These are phyloP conservation scores for Nemopilema nomurai DNA, from an alignment of 30 jellyfish, hydroid and myxozoan species.

Conservation along the genomic window DNA sequence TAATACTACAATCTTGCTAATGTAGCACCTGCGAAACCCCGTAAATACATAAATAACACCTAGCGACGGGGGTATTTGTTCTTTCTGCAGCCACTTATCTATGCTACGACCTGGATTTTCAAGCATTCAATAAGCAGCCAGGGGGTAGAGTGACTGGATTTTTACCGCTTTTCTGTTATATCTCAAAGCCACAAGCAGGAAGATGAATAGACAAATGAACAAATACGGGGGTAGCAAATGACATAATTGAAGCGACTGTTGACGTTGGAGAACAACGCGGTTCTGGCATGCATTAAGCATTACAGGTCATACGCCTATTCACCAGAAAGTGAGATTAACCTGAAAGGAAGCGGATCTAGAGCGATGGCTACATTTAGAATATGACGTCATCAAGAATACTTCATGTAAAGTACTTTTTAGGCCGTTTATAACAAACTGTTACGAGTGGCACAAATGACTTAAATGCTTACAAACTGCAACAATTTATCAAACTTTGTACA, in stretches of 20 bases:
- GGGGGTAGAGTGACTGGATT: neutral
- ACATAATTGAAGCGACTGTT: neutral
- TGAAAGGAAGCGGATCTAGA: neutral
- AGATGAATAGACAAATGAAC: neutral
- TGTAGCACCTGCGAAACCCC: conserved; percentile 31
- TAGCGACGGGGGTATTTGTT: conserved; percentile 14
- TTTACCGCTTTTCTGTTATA: neutral
- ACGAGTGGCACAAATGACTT: too few species aligned
- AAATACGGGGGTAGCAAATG: neutral
- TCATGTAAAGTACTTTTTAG: too few species aligned
- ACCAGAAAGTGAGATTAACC: neutral
- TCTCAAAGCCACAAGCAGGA: neutral
- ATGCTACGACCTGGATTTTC: neutral
- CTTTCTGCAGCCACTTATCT: neutral
- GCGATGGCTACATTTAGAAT: neutral
- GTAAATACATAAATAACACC: neutral
- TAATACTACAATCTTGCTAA: neutral
- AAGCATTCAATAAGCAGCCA: neutral
- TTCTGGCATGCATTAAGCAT: neutral
- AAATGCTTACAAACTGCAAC: too few species aligned
- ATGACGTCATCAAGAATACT: neutral
- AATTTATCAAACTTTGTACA: too few species aligned
- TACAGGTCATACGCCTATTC: neutral
- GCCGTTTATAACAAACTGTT: too few species aligned
- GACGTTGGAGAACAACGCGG: neutral